phyloP scores from a whole-genome alignment of 2,888 invertebrate species.

The Ormia ochracea region DNA sequence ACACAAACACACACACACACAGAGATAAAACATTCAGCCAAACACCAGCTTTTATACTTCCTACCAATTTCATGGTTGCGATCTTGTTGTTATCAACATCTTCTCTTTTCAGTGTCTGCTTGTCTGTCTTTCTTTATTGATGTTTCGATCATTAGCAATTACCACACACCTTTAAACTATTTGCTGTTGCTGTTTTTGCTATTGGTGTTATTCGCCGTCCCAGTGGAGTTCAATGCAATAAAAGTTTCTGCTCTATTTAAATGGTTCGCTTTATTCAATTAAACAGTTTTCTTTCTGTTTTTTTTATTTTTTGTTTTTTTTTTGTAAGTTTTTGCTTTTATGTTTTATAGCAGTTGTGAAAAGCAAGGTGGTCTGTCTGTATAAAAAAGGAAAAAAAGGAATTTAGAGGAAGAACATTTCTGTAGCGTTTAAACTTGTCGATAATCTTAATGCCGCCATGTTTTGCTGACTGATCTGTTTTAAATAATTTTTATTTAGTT shows the following conservation, averaged over 20 bases:
- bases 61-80: conserved; percentile 1
- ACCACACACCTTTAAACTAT: conserved; percentile 48
- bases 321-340: background rate
- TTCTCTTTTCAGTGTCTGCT: background rate
- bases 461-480: conserved; percentile 44
- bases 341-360: background rate
- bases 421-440: conserved; percentile 25
- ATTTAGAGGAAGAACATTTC: conserved; percentile 14
- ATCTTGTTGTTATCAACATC: conserved; percentile 28
- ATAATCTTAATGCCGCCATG: conserved; percentile 47
- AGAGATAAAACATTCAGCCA: background rate
- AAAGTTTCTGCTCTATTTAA: conserved; percentile 35
- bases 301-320: background rate
- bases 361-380: conserved; percentile 32
- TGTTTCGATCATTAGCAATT: conserved; percentile 48
- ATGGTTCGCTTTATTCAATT: conserved; percentile 35
- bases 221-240: conserved; percentile 13
- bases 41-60: background rate
- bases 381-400: too few relatives aligned
- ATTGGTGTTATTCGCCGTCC: conserved; percentile 14
- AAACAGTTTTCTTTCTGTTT: too few relatives aligned
- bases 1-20: too few relatives aligned
- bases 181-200: conserved; percentile 1
- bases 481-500: conserved; percentile 28
- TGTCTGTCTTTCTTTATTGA: conserved; percentile 19